phyloP scores from a whole-genome alignment of 2,888 invertebrate genomes.

The Epinotia bilunana region DNA sequence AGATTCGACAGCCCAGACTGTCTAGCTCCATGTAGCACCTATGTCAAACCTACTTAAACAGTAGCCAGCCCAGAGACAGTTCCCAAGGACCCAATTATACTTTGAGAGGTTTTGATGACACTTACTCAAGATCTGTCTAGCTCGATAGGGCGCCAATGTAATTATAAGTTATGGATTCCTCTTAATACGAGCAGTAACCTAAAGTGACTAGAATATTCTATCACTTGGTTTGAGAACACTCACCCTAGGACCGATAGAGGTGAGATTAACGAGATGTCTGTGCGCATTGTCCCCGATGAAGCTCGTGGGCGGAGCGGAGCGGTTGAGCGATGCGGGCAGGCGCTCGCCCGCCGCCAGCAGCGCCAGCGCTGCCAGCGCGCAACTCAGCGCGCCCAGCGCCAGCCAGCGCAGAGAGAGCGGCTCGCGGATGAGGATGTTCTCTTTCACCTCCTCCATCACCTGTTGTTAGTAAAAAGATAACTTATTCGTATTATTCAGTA shows the following conservation, averaged over 20 bases:
- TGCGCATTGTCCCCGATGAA: conserved; percentile 85
- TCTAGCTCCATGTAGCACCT: too few species aligned
- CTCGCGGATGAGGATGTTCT: conserved; percentile 74
- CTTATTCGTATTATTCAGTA: background rate
- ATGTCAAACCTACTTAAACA: too few species aligned
- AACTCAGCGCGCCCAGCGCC: conserved; percentile 82
- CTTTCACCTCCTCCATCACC: conserved; percentile 56
- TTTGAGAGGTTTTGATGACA: too few species aligned
- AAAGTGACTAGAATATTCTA: too few species aligned
- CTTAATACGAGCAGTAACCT: too few species aligned
- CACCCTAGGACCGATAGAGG: conserved; percentile 85
- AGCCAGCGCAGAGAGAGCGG: conserved; percentile 69
- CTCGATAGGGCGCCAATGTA: too few species aligned
- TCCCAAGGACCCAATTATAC: too few species aligned
- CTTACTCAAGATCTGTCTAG: too few species aligned
- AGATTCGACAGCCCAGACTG: too few species aligned
- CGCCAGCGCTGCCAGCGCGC: conserved; percentile 80
- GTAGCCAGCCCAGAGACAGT: too few species aligned
- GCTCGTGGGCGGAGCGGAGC: conserved; percentile 50
- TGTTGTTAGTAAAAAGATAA: background rate
- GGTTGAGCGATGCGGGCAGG: conserved; percentile 53
- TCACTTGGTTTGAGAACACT: conserved; percentile 3
- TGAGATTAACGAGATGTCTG: conserved; percentile 85
- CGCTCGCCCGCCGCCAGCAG: conserved; percentile 77
- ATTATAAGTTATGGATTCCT: too few species aligned